Evolutionary conservation across 1,140 invertebrate species (phyloP).

Genomic region (Bombus superbus): DNA sequence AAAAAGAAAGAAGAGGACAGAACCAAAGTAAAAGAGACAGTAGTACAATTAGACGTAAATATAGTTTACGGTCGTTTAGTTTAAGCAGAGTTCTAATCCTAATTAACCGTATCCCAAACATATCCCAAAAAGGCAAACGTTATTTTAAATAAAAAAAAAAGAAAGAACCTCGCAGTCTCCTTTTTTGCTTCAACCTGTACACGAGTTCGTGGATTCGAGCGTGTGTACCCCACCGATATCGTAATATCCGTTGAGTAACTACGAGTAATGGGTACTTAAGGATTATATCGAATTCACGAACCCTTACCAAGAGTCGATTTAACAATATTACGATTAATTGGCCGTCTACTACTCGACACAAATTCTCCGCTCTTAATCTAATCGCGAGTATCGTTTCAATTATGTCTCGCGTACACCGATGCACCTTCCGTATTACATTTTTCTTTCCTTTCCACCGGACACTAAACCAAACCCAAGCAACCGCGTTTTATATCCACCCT

Average conservation of each 20-base stretch:
- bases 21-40: too few species aligned
- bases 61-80: too few species aligned
- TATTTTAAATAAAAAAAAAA: too few species aligned
- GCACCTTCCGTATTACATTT: neutral
- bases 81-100: too few species aligned
- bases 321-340: conserved; percentile 54
- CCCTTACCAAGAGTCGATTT: conserved; percentile 28
- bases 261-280: conserved; percentile 43
- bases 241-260: conserved; percentile 40
- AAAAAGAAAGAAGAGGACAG: too few species aligned
- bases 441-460: neutral
- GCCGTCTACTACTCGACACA: neutral
- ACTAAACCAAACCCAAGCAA: neutral
- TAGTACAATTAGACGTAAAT: too few species aligned
- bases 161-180: neutral
- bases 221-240: conserved; percentile 2
- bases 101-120: too few species aligned
- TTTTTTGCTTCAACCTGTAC: neutral
- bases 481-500: neutral
- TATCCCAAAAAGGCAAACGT: too few species aligned
- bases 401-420: conserved; percentile 9
- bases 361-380: conserved; percentile 29
- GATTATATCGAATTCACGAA: conserved; percentile 53
- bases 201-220: too few species aligned
- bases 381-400: conserved; percentile 46